Base-by-base conservation (phyloP, 1,140 invertebrate species). In the Halictus rubicundus region DNA sequence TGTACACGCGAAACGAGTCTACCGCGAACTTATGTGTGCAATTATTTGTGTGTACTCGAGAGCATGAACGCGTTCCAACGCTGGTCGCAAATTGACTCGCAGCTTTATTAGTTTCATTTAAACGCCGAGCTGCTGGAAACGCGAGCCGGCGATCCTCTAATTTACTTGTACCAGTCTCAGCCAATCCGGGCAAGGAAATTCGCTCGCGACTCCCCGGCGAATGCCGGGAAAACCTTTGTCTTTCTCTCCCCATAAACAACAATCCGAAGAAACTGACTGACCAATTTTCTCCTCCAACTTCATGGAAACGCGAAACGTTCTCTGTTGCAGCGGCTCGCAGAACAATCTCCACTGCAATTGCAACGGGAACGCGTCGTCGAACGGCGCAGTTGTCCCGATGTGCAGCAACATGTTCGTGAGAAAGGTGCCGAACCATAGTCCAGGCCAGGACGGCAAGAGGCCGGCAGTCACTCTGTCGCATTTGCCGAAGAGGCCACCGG, bases 401-500 rank as follows among this genome's bases (percentile, higher is more conserved):
- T 91, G 90, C 71, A 90, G 83, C 64, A 92, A 92, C 68, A 87
- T 91, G 71, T 89, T 96, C 70, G 94, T 93, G 14, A 94, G 94
- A 27, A 96, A 96, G 89, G 93, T 96, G 63, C 95, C 94, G 59
- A 96, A 96, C 85, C 94, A 94, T 68, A 95, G 91, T 73, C 89
- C 91, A 0, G 89, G 90, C 9, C 91, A 91, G 60, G 82, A 88
- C n/a, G 92, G 90, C 66, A 92, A 93, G 78, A 92, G 89, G 72
- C 91, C 92, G 42, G 91, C 86, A 5, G 92, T 96, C 25, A 91
- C 96, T 46, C 92, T 97, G 76, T 96, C 96, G 60, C 96, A 97
- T 89, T 93, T 98, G 66, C 96, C 96, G 2, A 96, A 96, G 88
- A 94, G 97, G 63, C 96, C 96, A 42, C 96, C 97, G 63, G 96